Base-by-base conservation (phyloP, 2,888 invertebrate species). In the Sthenelais limicola region DNA sequence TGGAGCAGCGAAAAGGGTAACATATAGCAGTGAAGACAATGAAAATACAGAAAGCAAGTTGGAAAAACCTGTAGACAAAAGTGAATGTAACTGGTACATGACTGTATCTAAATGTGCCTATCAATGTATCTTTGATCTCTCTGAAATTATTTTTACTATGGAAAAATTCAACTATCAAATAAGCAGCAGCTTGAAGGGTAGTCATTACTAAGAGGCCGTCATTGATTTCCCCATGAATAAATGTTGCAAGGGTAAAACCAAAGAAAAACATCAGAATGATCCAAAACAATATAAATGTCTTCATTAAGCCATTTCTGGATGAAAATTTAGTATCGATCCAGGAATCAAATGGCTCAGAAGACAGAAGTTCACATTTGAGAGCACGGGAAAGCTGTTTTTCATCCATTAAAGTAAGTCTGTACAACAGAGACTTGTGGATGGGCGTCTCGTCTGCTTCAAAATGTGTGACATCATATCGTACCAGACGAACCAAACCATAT, bases 71-170 rank as follows among this genome's bases (percentile, higher is more conserved):
- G 35, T 68, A 51, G n/a, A 48, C 49, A 21, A 68, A 68, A 1
- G 51, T 68, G 35, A 68, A 68, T 1, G 68, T 68, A 2, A 68
- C 68, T 15, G 68, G 68, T 1, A 68, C 30, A 18, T 68, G 48
- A 3, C 68, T 48, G 7, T 18, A 24, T 5, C 24, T 1, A 28
- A 49, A 48, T n/a, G 26, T 35, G 5, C 51, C 51, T 18, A 48
- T 68, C 24, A 68, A 18, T 15, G 68, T 38, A 1, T 26, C 24
- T 18, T 21, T 12, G 21, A 68, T 32, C 7, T 68, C 49, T 26
- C 68, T n/a, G 2, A 68, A 33, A n/a, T 68, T 68, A 21, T 35
- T 28, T 24, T 28, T 47, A 28, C 68, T 49, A 18, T 68, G 68
- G n/a, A 43, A 51, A 3, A 49, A n/a, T 43, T 68, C 68, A n/a